Evolutionary conservation across 2,797 vertebrate species (phyloP).

Genomic region (Chloroceryle amazona): DNA sequence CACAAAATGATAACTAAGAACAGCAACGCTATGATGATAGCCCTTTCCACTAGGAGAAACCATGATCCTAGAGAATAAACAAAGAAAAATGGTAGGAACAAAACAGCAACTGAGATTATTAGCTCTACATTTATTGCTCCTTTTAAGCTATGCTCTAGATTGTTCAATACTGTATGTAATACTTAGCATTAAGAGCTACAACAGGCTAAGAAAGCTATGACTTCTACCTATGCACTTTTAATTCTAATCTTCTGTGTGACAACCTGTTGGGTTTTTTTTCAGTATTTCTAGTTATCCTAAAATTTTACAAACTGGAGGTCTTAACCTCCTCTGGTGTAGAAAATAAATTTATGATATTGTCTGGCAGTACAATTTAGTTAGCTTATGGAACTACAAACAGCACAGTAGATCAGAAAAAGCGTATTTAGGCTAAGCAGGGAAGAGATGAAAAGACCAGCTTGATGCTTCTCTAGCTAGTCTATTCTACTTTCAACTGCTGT

Average conservation of each 20-base stretch:
- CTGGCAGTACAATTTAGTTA: not conserved
- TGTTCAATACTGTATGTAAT: not conserved
- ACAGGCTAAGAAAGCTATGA: not conserved
- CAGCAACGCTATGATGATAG: constrained; percentile 69
- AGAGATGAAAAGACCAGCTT: not conserved
- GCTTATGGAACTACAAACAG: not conserved
- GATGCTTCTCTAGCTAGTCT: not conserved
- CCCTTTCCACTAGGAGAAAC: constrained; percentile 76
- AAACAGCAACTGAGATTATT: not conserved
- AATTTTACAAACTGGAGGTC: not conserved
- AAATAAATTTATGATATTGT: not conserved
- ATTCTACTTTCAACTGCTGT: not conserved
- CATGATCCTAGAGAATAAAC: constrained; percentile 68
- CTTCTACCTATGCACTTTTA: not conserved
- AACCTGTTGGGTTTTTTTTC: not conserved
- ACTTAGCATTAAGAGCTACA: not conserved
- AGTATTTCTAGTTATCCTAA: not conserved
- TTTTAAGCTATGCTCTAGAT: not conserved
- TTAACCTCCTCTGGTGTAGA: not conserved
- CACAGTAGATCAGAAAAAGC: not conserved
- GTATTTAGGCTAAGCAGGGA: not conserved
- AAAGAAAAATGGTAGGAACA: constrained; percentile 18
- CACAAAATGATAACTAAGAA: constrained; percentile 71
- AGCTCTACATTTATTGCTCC: not conserved
- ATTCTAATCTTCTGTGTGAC: not conserved